Evolutionary conservation across 2,797 vertebrate species (phyloP), one percentile per base, ranked within the genome.

Genomic region (Chanos chanos): DNA sequence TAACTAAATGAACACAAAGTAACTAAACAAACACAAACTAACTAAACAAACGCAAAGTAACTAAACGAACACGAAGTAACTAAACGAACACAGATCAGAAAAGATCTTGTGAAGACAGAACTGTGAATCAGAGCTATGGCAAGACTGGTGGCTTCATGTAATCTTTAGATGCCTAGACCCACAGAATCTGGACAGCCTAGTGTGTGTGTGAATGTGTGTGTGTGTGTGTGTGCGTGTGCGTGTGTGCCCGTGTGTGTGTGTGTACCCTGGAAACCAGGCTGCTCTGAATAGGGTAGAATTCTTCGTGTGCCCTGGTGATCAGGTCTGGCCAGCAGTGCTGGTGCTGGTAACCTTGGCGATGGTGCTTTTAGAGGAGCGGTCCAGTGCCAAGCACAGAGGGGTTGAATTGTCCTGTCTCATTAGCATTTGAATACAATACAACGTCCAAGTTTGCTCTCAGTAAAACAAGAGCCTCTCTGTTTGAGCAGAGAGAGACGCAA

Each of bases 391-490:
- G 76, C 73, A 73, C 71, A 49, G 64, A 58, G 55, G 54, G 54
- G 36, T 52, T 67, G 68, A 60, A 74, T 75, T 81, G 72, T 66
- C 51, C 62, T 40, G 41, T 41, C 79, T 87, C 78, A 82, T 89
- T 90, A 87, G 83, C 81, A 89, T 87, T 79, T 85, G 85, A 88
- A 87, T 87, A 63, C 81, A 79, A 85, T 80, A 78, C 75, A 30
- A 37, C 70, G 61, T 74, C 65, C 63, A 50, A 68, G 81, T 84
- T 86, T 89, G 81, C 78, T 74, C 71, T 82, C 49, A 64, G 51
- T 44, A 77, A 78, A 85, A 90, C 89, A 91, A 91, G 78, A 68
- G 73, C 55, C 41, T 59, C 85, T 83, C 79, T 90, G 89, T 90
- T 88, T 77, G 72, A 72, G 72, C 73, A 64, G 57, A 16, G 25